Percentiles rank a stretch among this genome's conserved stretches.
Evolutionary conservation across 2,888 invertebrate genomes (phyloP).

Genomic region (Conomelus anceps): DNA sequence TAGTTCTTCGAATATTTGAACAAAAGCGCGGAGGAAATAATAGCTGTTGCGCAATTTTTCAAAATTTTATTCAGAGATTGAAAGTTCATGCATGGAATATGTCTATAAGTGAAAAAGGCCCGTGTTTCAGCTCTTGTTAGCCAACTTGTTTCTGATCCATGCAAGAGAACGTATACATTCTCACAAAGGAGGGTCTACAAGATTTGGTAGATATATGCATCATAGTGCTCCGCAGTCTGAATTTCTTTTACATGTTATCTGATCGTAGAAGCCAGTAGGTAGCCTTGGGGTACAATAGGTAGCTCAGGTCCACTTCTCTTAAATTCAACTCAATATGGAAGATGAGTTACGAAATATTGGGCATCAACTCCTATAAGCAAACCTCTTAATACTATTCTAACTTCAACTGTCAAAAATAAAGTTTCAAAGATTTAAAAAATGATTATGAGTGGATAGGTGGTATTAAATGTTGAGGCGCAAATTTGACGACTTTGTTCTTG

Average conservation of each 20-base stretch:
- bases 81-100: not conserved
- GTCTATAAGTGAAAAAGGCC: not conserved
- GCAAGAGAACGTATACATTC: not conserved
- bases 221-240: not conserved
- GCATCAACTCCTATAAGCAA: not conserved
- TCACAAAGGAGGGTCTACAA: not conserved
- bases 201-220: not conserved
- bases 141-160: not conserved
- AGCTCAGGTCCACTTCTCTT: not conserved
- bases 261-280: not conserved
- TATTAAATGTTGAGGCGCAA: too few relatives aligned
- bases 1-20: too few relatives aligned
- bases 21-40: not conserved
- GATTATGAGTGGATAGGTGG: too few relatives aligned
- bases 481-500: too few relatives aligned
- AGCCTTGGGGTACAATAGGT: not conserved
- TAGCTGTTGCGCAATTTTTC: not conserved
- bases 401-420: too few relatives aligned
- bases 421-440: too few relatives aligned
- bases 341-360: not conserved
- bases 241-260: not conserved
- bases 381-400: not conserved
- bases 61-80: not conserved
- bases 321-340: not conserved
- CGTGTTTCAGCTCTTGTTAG: not conserved